phyloP scores from a whole-genome alignment of 2,888 invertebrate genomes.

The Melanophora roralis region DNA sequence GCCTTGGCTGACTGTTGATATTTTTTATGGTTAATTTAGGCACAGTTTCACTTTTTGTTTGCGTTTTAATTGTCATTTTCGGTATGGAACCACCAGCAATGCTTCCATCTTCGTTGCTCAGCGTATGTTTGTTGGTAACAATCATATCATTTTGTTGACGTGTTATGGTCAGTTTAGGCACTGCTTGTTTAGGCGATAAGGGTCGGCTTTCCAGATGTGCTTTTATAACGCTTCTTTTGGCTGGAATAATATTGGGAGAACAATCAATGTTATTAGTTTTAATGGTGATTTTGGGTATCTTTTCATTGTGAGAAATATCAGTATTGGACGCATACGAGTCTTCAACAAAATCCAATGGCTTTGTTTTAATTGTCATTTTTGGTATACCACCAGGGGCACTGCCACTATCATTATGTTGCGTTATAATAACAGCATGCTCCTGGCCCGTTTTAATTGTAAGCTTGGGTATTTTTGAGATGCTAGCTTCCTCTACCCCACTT shows the following conservation, averaged over 20 bases:
- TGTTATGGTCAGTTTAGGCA: conserved; percentile 65
- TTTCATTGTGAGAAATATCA: conserved; percentile 65
- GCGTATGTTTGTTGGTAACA: conserved; percentile 46
- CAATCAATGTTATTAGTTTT: conserved; percentile 67
- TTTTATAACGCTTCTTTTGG: conserved; percentile 45
- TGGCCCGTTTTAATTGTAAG: conserved; percentile 76
- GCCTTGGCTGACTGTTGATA: conserved; percentile 61
- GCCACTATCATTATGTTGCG: conserved; percentile 69
- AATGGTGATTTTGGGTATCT: conserved; percentile 77
- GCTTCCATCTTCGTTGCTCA: conserved; percentile 22
- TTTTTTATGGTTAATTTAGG: conserved; percentile 70
- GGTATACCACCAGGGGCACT: conserved; percentile 66
- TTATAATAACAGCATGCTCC: conserved; percentile 78
- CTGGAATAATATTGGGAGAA: conserved; percentile 59
- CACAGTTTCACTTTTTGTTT: conserved; percentile 66
- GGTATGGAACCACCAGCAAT: conserved; percentile 27
- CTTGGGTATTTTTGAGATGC: conserved; percentile 74
- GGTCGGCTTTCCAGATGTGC: conserved; percentile 19
- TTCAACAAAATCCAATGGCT: conserved; percentile 70
- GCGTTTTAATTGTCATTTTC: conserved; percentile 62
- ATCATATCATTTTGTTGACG: conserved; percentile 61
- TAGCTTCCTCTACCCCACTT: conserved; percentile 31
- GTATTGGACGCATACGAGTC: conserved; percentile 63
- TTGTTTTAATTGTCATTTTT: conserved; percentile 75
- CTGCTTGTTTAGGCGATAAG: conserved; percentile 51